Conservation (phyloP, 2,113 vertebrate genomes). For the Brachirus orientalis region DNA sequence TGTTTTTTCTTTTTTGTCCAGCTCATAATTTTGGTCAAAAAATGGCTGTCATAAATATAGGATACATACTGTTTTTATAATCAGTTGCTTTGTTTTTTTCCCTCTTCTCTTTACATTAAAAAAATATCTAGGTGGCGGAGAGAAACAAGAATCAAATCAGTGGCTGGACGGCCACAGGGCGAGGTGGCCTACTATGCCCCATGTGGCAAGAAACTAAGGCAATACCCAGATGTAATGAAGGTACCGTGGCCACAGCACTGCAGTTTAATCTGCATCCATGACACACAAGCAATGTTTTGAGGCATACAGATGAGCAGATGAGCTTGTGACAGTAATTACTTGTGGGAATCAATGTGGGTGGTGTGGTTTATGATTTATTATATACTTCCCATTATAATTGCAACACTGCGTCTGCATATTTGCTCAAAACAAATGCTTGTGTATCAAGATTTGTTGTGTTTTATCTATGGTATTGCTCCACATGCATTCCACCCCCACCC, state of each 20-base stretch:
- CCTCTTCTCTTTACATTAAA: constrained; percentile 15
- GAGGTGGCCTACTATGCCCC: constrained; percentile 96
- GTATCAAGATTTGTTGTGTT: constrained; percentile 42
- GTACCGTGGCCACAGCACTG: constrained; percentile 74
- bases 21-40: too few relatives aligned
- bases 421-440: constrained; percentile 57
- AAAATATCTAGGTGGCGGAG: constrained; percentile 89
- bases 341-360: constrained; percentile 6
- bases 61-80: constrained; percentile 1
- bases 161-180: constrained; percentile 91
- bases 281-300: constrained; percentile 60
- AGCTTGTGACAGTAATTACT: constrained; percentile 21
- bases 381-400: constrained; percentile 6
- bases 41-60: not conserved
- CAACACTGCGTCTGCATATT: constrained; percentile 35
- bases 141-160: constrained; percentile 93
- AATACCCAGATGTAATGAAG: constrained; percentile 98
- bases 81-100: not conserved
- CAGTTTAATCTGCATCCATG: constrained; percentile 13
- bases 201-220: constrained; percentile 96
- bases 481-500: constrained; percentile 37
- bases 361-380: constrained; percentile 21
- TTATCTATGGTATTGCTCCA: constrained; percentile 35
- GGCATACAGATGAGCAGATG: constrained; percentile 47
- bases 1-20: not conserved